Conservation (phyloP, 2,888 invertebrate genomes). For the Aphidius colemani region DNA sequence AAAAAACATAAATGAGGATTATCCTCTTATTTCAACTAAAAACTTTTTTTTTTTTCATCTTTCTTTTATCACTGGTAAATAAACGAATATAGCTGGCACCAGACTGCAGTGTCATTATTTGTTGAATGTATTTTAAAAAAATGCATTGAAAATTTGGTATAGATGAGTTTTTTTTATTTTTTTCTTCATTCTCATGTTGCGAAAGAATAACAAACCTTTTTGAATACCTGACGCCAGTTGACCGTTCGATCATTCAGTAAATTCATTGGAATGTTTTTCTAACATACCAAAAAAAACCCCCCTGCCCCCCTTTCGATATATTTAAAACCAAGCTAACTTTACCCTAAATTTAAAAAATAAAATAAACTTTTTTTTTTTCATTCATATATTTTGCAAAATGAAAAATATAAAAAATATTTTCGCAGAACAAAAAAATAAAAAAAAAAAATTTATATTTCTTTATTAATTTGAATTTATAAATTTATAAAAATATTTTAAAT, state of each 20-base stretch:
- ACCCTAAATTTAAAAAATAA: too few species aligned
- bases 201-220: constrained; percentile 14
- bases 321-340: too few species aligned
- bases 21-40: constrained; percentile 1
- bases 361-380: too few species aligned
- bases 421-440: too few species aligned
- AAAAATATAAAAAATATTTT: too few species aligned
- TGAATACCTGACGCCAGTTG: background rate
- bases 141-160: background rate
- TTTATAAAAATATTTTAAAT: too few species aligned
- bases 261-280: constrained; percentile 18
- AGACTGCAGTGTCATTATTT: constrained; percentile 9
- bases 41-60: background rate
- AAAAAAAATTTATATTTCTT: too few species aligned
- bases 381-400: too few species aligned
- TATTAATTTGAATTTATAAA: too few species aligned
- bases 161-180: background rate
- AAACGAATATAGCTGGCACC: too few species aligned
- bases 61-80: background rate
- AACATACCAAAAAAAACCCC: background rate
- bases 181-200: constrained; percentile 14
- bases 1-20: background rate
- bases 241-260: background rate
- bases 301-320: too few species aligned
- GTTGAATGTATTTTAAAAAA: constrained; percentile 3